These are phyloP conservation scores for Acromyrmex echinatior DNA, from an alignment of 1,140 invertebrate genomes.

Conservation along the genomic window DNA sequence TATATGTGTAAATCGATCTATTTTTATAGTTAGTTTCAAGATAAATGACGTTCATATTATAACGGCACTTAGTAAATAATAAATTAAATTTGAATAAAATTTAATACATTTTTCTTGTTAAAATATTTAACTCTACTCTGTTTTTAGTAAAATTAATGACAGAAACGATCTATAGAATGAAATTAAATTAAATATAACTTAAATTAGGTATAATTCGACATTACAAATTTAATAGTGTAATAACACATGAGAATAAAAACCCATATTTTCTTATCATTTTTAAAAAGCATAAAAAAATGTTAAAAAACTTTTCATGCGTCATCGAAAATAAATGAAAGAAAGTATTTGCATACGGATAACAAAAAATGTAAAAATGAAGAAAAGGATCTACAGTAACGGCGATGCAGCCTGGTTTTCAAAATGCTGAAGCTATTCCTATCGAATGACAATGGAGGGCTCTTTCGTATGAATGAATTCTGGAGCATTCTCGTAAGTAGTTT, in stretches of 20 bases:
- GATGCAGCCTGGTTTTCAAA: neutral
- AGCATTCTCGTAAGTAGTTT: neutral
- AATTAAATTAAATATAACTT: too few species aligned
- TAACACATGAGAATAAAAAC: too few species aligned
- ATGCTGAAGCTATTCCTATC: constrained; percentile 1
- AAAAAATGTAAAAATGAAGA: neutral
- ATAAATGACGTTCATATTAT: too few species aligned
- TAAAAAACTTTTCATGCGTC: neutral
- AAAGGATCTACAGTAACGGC: neutral
- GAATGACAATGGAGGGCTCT: constrained; percentile 23
- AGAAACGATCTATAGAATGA: too few species aligned
- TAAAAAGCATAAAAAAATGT: neutral
- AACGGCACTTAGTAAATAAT: too few species aligned
- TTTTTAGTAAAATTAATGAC: too few species aligned
- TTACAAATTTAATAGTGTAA: neutral
- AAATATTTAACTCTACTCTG: too few species aligned
- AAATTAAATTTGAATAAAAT: too few species aligned
- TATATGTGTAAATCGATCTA: too few species aligned
- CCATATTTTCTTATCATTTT: neutral
- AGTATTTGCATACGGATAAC: neutral
- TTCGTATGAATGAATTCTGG: constrained; percentile 17
- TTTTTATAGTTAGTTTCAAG: too few species aligned
- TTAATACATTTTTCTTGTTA: too few species aligned
- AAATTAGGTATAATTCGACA: too few species aligned
- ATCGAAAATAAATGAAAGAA: constrained; percentile 4